Evolutionary conservation across 2,888 invertebrate species (phyloP).

Genomic region (Tridacna crocea): DNA sequence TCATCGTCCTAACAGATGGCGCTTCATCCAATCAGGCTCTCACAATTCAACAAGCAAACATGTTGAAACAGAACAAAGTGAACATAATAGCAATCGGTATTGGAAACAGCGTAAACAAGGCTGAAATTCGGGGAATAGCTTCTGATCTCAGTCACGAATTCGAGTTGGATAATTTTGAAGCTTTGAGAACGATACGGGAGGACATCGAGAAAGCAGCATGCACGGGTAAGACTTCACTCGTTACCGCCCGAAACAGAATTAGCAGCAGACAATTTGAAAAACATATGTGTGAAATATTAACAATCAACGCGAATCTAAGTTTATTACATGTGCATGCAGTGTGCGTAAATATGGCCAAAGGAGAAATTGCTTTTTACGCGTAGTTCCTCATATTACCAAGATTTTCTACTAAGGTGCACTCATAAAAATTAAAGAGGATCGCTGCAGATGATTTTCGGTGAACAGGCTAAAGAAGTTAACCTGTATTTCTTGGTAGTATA

Average conservation of each 20-base stretch:
- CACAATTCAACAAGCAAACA: conserved; percentile 51
- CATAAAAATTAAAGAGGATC: too few relatives aligned
- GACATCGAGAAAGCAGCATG: conserved; percentile 61
- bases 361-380: too few relatives aligned
- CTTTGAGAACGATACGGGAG: conserved; percentile 42
- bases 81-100: conserved; percentile 62
- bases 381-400: too few relatives aligned
- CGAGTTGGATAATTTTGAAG: conserved; percentile 46
- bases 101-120: conserved; percentile 48
- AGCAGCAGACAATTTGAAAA: not conserved
- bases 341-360: too few relatives aligned
- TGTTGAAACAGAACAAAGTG: conserved; percentile 46
- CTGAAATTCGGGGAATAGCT: conserved; percentile 56
- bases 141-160: conserved; percentile 58
- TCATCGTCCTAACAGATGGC: conserved; percentile 63
- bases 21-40: conserved; percentile 48
- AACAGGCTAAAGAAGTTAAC: too few relatives aligned
- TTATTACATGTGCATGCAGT: too few relatives aligned
- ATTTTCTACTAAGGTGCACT: too few relatives aligned
- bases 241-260: not conserved
- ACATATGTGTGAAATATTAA: too few relatives aligned
- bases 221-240: conserved; percentile 43
- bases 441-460: too few relatives aligned
- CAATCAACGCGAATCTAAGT: too few relatives aligned
- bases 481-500: too few relatives aligned